Base-by-base conservation (phyloP, 1,140 invertebrate genomes). In the Cyphomyrmex costatus region DNA sequence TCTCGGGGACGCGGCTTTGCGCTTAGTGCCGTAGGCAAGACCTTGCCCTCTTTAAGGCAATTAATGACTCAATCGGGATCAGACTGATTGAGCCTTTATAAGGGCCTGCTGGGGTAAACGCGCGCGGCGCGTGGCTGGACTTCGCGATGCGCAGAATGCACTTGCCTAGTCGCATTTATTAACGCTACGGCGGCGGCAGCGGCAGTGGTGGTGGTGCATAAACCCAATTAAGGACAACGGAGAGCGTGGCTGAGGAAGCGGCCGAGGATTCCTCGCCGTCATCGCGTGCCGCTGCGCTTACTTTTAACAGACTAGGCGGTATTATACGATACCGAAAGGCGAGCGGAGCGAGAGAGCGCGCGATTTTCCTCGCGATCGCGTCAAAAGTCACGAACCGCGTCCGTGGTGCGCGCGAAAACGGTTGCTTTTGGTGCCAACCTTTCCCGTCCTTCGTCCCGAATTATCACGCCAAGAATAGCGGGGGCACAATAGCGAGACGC, bases 41-140 rank as follows among this genome's bases (percentile, higher is more conserved):
- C 88, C 90, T 88, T 91, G 91, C 90, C 91, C 90, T 91, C 91
- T 91, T 91, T 90, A 91, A 91, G 90, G 90, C 90, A 91, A 91
- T 91, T 91, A 91, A 91, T 71, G 90, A 89, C 90, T 91, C 90
- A 91, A 91, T 91, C 90, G 87, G 85, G 90, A 91, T 91, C 90
- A 85, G 87, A 86, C 85, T 89, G 90, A 91, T 91, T 91, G 92
- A 92, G 90, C 74, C 91, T 92, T 92, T 92, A 92, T 91, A 92
- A 92, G 92, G 90, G 89, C 89, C 85, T 82, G 60, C 60, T 24
- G 82, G 65, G 60, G 82, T 86, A 90, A 79, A 21, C 88, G 36
- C 88, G 53, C 53, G 85, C 88, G 91, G 79, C 68, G 86, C 92
- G 91, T 92, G 91, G 91, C 90, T 86, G 89, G 92, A 92, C 91